A percentile compares a stretch with the other conserved stretches of the same genome.
These are phyloP conservation scores for Typhlomys cinereus DNA, from an alignment of 2,113 vertebrate genomes.

Conservation along the genomic window DNA sequence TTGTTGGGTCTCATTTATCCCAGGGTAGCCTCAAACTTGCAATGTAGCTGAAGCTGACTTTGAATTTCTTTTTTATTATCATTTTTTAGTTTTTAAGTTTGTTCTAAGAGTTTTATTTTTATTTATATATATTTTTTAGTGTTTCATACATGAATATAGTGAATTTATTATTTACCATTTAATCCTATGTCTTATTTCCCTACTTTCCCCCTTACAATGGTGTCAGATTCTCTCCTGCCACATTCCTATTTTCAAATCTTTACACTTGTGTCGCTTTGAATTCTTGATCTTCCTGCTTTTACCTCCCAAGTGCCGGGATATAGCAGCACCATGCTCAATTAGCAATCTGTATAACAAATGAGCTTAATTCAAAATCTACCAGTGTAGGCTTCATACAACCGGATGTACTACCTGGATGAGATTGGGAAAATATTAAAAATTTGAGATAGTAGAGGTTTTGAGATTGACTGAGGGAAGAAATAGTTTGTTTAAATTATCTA, in stretches of 20 bases:
- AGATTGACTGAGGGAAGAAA: neutral
- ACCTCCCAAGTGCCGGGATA: neutral
- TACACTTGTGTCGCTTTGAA: too few relatives aligned
- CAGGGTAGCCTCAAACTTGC: neutral
- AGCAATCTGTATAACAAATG: neutral
- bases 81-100: too few relatives aligned
- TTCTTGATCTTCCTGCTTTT: neutral
- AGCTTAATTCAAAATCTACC: neutral
- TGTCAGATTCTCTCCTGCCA: too few relatives aligned
- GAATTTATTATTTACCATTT: too few relatives aligned
- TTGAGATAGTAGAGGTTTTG: neutral
- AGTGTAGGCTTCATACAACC: neutral
- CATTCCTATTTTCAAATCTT: too few relatives aligned
- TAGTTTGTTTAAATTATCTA: neutral
- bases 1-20: neutral
- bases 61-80: too few relatives aligned
- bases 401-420: neutral
- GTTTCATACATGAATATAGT: too few relatives aligned
- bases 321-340: neutral
- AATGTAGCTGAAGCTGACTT: neutral
- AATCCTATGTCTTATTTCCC: too few relatives aligned
- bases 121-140: too few relatives aligned
- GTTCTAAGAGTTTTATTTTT: too few relatives aligned
- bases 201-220: too few relatives aligned
- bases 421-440: slow-evolving; percentile 13